phyloP scores from a whole-genome alignment of 2,888 invertebrate genomes.

The Polyommatus icarus region DNA sequence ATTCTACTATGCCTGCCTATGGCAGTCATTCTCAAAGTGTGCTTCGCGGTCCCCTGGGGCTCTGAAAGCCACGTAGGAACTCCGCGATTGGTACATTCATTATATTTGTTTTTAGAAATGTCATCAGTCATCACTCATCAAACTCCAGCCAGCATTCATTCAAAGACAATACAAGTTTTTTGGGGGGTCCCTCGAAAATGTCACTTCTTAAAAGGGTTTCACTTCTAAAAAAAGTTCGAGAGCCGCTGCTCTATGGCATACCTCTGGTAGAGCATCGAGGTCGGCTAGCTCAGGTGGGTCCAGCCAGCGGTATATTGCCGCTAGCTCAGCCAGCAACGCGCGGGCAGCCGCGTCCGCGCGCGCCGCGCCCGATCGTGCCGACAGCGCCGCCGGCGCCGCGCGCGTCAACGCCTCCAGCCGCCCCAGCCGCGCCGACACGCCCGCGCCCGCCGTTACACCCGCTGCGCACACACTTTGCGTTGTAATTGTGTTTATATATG shows the following conservation, averaged over 20 bases:
- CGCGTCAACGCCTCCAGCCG: constrained; percentile 78
- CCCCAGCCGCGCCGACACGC: constrained; percentile 81
- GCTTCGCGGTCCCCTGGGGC: too few species aligned
- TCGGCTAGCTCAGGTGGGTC: constrained; percentile 61
- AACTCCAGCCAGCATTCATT: too few species aligned
- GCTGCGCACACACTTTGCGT: constrained; percentile 47
- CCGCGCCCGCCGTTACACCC: constrained; percentile 86
- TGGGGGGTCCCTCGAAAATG: too few species aligned
- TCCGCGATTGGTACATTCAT: too few species aligned
- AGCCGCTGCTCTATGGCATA: constrained; percentile 29
- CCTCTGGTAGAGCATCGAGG: constrained; percentile 59
- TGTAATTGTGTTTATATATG: background rate
- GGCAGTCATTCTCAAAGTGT: too few species aligned
- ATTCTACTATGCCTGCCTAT: too few species aligned
- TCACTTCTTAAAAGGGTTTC: too few species aligned
- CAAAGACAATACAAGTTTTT: too few species aligned
- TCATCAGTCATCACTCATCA: too few species aligned
- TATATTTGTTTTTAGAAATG: too few species aligned
- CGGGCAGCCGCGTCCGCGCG: constrained; percentile 91
- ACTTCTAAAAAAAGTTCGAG: too few species aligned
- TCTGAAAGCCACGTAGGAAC: too few species aligned
- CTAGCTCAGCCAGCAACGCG: constrained; percentile 87
- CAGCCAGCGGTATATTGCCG: constrained; percentile 74
- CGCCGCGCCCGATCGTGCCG: constrained; percentile 64
- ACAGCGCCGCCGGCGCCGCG: constrained; percentile 58